Evolutionary conservation across 2,888 invertebrate species (phyloP).

Genomic region (Eulithis prunata): DNA sequence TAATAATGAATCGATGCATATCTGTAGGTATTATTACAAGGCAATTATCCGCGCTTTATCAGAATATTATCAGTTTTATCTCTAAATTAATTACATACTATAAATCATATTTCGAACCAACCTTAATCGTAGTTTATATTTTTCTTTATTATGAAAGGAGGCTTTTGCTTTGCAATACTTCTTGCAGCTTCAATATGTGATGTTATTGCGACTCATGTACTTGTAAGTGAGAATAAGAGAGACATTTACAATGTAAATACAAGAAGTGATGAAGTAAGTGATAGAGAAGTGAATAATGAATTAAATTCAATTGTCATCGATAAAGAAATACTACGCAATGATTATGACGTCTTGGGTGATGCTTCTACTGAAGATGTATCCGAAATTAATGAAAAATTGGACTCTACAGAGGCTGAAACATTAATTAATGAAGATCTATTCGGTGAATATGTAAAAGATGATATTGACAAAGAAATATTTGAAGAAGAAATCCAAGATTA

Average conservation of each 20-base stretch:
- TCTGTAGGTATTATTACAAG: slow-evolving; percentile 3
- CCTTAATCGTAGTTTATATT: slow-evolving; percentile 9
- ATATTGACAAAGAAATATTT: no score
- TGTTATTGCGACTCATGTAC: neutral
- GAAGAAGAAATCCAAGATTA: neutral
- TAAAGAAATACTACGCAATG: neutral
- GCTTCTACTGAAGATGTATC: neutral
- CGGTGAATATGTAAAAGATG: neutral
- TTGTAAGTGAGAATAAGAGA: neutral
- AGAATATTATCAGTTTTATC: slow-evolving; percentile 1
- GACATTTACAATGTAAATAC: neutral
- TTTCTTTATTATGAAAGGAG: slow-evolving; percentile 27
- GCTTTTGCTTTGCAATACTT: slow-evolving; percentile 16
- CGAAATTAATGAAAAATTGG: neutral
- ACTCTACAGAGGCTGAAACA: neutral
- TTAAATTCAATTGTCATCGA: neutral
- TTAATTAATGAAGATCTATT: neutral
- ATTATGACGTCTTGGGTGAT: neutral
- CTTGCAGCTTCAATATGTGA: slow-evolving; percentile 7
- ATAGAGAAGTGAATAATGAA: slow-evolving; percentile 3
- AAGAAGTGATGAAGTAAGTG: neutral
- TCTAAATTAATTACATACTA: slow-evolving; percentile 15
- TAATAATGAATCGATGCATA: neutral
- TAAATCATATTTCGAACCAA: slow-evolving; percentile 7
- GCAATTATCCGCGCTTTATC: slow-evolving; percentile 17